Evolutionary conservation across 2,797 vertebrate species (phyloP).

Genomic region (Florisuga fusca): DNA sequence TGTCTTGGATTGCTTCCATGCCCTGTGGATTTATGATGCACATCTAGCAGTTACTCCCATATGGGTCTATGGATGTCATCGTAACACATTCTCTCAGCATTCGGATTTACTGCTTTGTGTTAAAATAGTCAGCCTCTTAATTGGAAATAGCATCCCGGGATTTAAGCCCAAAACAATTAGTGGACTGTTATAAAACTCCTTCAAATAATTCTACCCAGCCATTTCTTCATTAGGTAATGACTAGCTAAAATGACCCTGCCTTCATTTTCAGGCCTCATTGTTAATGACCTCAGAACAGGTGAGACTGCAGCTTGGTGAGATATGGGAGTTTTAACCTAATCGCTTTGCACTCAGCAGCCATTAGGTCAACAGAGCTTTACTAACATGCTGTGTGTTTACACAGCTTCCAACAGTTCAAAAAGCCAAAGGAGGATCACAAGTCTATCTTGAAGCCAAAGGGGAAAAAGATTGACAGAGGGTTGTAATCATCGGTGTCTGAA

Average conservation of each 20-base stretch:
- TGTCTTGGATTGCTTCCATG: background rate
- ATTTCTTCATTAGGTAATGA: constrained; percentile 58
- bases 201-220: background rate
- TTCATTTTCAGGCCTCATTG: constrained; percentile 6
- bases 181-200: constrained; percentile 29
- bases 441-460: constrained; percentile 76
- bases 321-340: constrained; percentile 59
- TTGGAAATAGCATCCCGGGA: constrained; percentile 15
- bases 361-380: constrained; percentile 75
- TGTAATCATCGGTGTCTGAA: constrained; percentile 80
- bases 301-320: constrained; percentile 53
- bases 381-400: constrained; percentile 74
- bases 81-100: background rate
- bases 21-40: constrained; percentile 21
- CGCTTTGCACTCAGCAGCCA: constrained; percentile 67
- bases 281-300: constrained; percentile 59
- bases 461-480: constrained; percentile 74
- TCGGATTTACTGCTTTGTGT: background rate
- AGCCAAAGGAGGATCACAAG: constrained; percentile 80
- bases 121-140: constrained; percentile 20
- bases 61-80: background rate
- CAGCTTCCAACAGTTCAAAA: constrained; percentile 82
- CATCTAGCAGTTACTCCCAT: background rate
- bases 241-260: constrained; percentile 37
- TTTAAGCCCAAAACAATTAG: constrained; percentile 11